Base-by-base conservation (phyloP, 2,888 invertebrate genomes). In the Anodontia alba region DNA sequence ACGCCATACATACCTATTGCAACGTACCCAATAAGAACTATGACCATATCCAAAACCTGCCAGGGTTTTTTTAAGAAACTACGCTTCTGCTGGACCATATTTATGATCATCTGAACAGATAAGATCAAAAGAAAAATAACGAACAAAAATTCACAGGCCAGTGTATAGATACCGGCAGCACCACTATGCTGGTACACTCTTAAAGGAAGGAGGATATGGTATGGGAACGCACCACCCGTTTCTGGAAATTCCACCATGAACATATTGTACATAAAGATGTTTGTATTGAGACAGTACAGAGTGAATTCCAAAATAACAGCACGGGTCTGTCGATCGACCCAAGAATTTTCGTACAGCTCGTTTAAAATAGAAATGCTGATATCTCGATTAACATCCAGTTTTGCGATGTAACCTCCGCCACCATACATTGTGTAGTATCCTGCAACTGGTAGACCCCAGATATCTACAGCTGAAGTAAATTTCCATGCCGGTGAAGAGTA, bases 241-340 rank as follows among this genome's bases (percentile, higher is more conserved):
- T 91, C 89, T 0, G 91, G 91, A 54, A 92, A 92, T 81, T 93
- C 93, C 0, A 90, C 80, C 76, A 92, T 81, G 26, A 91, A 87
- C 78, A 87, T 88, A 43, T 89, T 87, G 71, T 90, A 90, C 2
- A 88, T 83, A 76, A 93, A 93, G 54, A 92, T 76, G 79, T 92
- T 92, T 0, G 86, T 76, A 78, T 92, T 91, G 17, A 88, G 73
- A 51, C 91, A 91, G 74, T 92, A 92, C 0, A 93, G 68, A 17
- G 90, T 91, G 70, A 91, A 91, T 73, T 93, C 93, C 17, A 92
- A 75, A 51, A 91, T 82, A n/a, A 93, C 85, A 7, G 90, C 90
- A 68, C 92, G 75, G 0, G 92, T 91, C 26, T 89, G 86, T 38
- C 88, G 72, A 78, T 93, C 92, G 10, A 92, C 71, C 93, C 93